These are phyloP conservation scores for Akabosia matsudoensis DNA, from an alignment of 1,140 invertebrate genomes.

Conservation along the genomic window DNA sequence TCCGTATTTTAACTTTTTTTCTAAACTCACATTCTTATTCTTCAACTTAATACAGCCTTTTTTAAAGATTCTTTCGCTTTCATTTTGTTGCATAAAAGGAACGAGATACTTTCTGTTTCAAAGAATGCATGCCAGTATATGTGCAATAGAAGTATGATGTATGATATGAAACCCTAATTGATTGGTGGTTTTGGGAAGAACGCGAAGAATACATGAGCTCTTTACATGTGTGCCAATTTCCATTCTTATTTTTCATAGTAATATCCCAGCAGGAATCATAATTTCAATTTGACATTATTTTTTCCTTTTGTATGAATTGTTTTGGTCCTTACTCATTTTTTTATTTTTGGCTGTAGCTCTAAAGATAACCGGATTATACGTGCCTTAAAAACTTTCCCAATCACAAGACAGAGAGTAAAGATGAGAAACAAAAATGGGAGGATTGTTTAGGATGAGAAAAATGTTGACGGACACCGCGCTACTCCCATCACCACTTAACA, in stretches of 20 bases:
- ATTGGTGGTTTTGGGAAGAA: not conserved
- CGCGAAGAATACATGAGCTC: no score
- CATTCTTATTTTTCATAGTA: not conserved
- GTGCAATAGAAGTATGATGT: no score
- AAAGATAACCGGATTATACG: slow-evolving; percentile 7
- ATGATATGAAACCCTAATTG: not conserved
- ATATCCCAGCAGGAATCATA: no score
- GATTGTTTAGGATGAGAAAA: not conserved
- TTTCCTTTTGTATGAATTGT: no score
- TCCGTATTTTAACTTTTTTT: no score
- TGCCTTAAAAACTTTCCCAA: slow-evolving; percentile 14
- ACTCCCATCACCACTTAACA: not conserved
- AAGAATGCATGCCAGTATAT: no score
- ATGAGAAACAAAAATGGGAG: not conserved
- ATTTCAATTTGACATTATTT: no score
- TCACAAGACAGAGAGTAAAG: not conserved
- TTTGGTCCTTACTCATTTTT: not conserved
- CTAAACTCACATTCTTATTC: no score
- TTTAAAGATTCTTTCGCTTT: no score
- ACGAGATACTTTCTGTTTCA: no score
- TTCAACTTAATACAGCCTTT: no score
- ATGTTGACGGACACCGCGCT: not conserved
- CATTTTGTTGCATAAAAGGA: no score
- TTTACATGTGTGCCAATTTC: not conserved
- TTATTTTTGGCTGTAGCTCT: not conserved